These are phyloP conservation scores for Denticeps clupeoides DNA, from an alignment of 2,797 vertebrate species.

Conservation along the genomic window DNA sequence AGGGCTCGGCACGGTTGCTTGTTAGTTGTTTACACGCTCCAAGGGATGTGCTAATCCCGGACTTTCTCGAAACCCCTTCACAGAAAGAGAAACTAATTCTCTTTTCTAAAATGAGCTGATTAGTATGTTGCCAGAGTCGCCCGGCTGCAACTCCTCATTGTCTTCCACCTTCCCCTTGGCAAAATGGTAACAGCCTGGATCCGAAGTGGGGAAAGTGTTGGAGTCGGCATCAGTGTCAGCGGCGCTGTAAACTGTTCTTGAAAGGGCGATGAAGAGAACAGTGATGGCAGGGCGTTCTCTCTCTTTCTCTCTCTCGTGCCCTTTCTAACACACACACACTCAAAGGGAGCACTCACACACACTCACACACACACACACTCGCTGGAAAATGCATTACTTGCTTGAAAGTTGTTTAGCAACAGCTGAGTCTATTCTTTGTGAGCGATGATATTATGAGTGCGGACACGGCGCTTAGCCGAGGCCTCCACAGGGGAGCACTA, in stretches of 20 bases:
- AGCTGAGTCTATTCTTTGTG: conserved; percentile 35
- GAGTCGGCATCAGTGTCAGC: too few species aligned
- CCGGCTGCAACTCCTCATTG: neutral
- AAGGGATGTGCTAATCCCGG: neutral
- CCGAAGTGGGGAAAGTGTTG: too few species aligned
- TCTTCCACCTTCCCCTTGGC: too few species aligned
- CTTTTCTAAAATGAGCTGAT: conserved; percentile 16
- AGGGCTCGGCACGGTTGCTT: conserved; percentile 2
- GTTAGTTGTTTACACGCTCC: conserved; percentile 17
- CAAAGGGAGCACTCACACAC: conserved; percentile 6
- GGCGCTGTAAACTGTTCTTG: too few species aligned
- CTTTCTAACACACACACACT: neutral
- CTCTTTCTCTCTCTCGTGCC: neutral
- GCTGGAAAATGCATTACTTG: conserved; percentile 20
- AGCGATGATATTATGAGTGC: conserved; percentile 66
- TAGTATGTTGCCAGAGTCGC: neutral
- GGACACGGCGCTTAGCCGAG: conserved; percentile 38
- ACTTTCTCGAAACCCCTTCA: conserved; percentile 7
- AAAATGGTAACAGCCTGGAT: too few species aligned
- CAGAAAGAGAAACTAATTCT: conserved; percentile 12
- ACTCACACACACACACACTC: conserved; percentile 9
- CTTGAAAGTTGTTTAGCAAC: conserved; percentile 34
- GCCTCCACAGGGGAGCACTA: conserved; percentile 63
- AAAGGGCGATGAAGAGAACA: too few species aligned
- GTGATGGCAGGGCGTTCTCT: too few species aligned